Evolutionary conservation across 2,113 vertebrate species (phyloP), one percentile per base, ranked within the genome.

Genomic region (Pavo muticus): DNA sequence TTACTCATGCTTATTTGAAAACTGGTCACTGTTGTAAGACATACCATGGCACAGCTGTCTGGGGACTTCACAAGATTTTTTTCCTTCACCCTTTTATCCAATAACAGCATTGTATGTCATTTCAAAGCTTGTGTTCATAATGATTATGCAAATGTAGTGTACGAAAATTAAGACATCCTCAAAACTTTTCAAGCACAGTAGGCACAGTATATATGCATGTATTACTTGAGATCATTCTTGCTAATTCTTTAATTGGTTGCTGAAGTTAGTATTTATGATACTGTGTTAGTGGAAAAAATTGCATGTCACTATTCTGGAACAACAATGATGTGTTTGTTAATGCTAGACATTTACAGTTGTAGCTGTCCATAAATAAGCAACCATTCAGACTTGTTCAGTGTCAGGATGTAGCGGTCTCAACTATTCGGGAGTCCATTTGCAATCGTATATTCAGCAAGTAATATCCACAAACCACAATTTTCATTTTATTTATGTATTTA

Each of bases 211-310:
- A 70, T 79, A 40, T 13, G 11, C 3, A 5, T 54, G 9, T 71
- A 79, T 83, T 82, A 65, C 29, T 82, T 76, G 74, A 79, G 32
- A 54, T 67, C 5, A 9, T 29, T 76, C 78, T 70, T 79, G 23
- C 6, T 54, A 79, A 76, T 84, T 71, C 57, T 93, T 85, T 90
- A 94, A 76, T n/a, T 93, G 54, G 24, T 76, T 91, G 54, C 71
- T 83, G 85, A 72, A 87, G 81, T 52, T 64, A 27, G 15, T 87
- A 88, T 91, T 96, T 93, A 54, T 85, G 87, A 45, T 79, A n/a
- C 35, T 69, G n/a, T 20, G 44, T 70, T 65, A 84, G 78, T 76
- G 78, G 74, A 90, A 94, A 94, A 94, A 94, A 61, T 42, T 79
- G 25, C 48, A 48, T 44, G 78, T 78, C 4, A 2, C 52, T 87